Conservation (phyloP, 2,888 invertebrate species). For the Euspilapteryx auroguttella region DNA sequence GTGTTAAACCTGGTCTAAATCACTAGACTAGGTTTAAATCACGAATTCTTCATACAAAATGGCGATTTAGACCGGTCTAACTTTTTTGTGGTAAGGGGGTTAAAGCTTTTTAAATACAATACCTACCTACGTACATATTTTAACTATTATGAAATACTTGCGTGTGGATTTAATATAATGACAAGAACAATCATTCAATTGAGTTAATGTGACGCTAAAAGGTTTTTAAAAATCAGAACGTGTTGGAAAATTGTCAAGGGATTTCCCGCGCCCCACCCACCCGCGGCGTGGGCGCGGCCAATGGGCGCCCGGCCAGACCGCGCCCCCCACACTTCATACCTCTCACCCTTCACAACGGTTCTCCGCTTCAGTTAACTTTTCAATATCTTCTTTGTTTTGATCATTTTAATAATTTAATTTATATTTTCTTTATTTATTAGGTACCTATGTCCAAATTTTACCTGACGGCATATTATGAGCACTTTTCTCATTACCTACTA, state of each 20-base stretch:
- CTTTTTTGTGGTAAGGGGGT: too few relatives aligned
- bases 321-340: slow-evolving; percentile 8
- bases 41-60: too few relatives aligned
- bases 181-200: slow-evolving; percentile 17
- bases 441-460: too few relatives aligned
- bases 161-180: slow-evolving; percentile 15
- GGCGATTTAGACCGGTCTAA: too few relatives aligned
- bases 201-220: slow-evolving; percentile 33
- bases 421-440: too few relatives aligned
- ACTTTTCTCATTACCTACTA: too few relatives aligned
- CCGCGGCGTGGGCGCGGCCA: slow-evolving; percentile 38
- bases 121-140: too few relatives aligned
- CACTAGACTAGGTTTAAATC: too few relatives aligned
- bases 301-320: slow-evolving; percentile 24
- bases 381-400: slow-evolving; percentile 12
- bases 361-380: slow-evolving; percentile 16
- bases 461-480: too few relatives aligned
- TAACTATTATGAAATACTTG: too few relatives aligned
- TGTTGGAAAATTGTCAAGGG: slow-evolving; percentile 31
- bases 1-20: too few relatives aligned
- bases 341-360: slow-evolving; percentile 14
- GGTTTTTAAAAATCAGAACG: slow-evolving; percentile 29
- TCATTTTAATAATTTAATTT: slow-evolving; percentile 7
- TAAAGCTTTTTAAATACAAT: too few relatives aligned
- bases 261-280: slow-evolving; percentile 44